Base-by-base conservation (phyloP, 53 echinoderm and acorn worm species). In the Mesocentrotus franciscanus region DNA sequence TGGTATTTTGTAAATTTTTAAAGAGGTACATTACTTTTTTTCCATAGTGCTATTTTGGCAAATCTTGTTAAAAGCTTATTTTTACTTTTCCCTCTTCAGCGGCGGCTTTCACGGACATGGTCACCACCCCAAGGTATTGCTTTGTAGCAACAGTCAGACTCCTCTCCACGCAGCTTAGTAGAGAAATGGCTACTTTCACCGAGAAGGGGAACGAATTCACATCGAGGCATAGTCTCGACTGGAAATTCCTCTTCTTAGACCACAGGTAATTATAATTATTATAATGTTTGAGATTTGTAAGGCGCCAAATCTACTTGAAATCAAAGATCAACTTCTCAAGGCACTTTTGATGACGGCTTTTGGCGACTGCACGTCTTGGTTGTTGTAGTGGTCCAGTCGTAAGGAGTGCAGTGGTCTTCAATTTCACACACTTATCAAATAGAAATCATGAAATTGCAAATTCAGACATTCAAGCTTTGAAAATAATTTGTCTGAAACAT, bases 191-290 rank as follows among this genome's bases (percentile, higher is more conserved):
- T 10, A 94, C 95, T 4, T 97, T 96, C 61, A 96, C 89, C 4
- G 97, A 98, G 96, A 96, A 97, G 89, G 97, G 97, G 64, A 98
- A 98, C n/a, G 97, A 97, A 91, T 98, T 98, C 90, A 95, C 96
- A 61, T 98, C 98, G 7, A 94, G 98, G 60, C 98, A 98, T 71
- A 98, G 98, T 71, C 81, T 98, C n/a, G 98, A 98, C 76, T 98
- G 98, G 98, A 98, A 98, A 68, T 98, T 98, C 90, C 91, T 98
- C 30, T 98, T 97, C 91, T 90, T 98, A 59, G 98, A 98, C 74
- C 98, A 98, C 95, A 97, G 98, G 98, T 98, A 76, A 95, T 60
- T 4, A 27, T 75, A 36, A 36, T 35, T 14, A 12, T 79, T 2
- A 35, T 74, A 24, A 12, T 81, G 72, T 4, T 72, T 16, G n/a